A percentile compares a stretch with the other conserved stretches of the same genome.
These are phyloP conservation scores for Stichodactyla mertensii DNA, from an alignment of 64 coral and sea anemone species.

Conservation along the genomic window DNA sequence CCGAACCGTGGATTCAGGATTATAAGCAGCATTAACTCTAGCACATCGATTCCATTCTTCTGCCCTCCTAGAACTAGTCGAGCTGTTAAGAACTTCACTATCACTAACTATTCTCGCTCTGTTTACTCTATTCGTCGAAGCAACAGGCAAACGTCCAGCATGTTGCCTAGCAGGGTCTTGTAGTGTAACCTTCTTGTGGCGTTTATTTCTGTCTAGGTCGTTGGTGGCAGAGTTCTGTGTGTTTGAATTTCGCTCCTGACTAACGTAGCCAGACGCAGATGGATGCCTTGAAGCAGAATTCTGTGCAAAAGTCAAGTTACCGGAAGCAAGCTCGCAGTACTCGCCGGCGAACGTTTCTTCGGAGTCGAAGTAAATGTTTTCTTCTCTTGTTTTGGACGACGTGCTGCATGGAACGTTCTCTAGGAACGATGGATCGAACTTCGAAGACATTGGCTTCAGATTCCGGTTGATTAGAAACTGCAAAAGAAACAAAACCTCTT, in stretches of 20 bases:
- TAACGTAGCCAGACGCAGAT: not conserved
- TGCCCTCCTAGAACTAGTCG: not conserved
- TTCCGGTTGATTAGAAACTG: not conserved
- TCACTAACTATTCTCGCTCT: not conserved
- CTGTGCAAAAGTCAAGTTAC: not conserved
- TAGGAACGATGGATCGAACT: not conserved
- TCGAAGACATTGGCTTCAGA: not conserved
- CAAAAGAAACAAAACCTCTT: not conserved
- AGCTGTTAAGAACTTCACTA: not conserved
- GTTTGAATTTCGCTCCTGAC: not conserved
- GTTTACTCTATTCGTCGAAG: not conserved
- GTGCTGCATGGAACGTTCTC: not conserved
- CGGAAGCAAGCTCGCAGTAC: not conserved
- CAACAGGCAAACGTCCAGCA: not conserved
- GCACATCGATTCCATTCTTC: not conserved
- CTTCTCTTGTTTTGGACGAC: not conserved
- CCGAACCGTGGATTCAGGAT: not conserved
- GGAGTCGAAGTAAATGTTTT: not conserved
- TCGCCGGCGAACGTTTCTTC: not conserved
- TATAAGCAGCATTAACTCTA: not conserved
- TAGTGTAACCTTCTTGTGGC: not conserved
- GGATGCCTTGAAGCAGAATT: not conserved
- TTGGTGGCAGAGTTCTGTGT: not conserved
- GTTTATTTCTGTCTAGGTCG: not conserved
- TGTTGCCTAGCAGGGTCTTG: not conserved